Base-by-base conservation (phyloP, 2,888 invertebrate genomes). In the Lochmaea capreae region DNA sequence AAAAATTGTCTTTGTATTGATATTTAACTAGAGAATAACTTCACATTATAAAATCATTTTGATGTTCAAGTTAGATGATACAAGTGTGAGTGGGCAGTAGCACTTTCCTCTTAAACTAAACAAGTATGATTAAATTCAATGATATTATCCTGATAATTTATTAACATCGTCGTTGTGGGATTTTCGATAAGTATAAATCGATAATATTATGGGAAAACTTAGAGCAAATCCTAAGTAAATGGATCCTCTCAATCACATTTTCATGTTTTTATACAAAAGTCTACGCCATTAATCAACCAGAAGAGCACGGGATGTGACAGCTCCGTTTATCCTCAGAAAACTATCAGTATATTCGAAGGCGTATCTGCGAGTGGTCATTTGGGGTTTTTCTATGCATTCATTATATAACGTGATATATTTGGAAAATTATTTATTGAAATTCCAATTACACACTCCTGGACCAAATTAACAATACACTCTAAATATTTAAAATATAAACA, bases 201-300 rank as follows among this genome's bases (percentile, higher is more conserved):
- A 69, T 69, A 52, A 52, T 8, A 68, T 67, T 62, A 67, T 67
- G 26, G 57, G 22, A 26, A 62, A 67, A 69, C 67, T 68, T 63
- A 68, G 67, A 72, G 57, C 54, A 54, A 49, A 66, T 63, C 66
- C 71, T 26, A 69, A 73, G 62, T 77, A 74, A 77, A 78, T 72
- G 78, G 76, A 79, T 76, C 78, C 79, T 78, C 77, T 77, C 78
- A 77, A 77, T 76, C 77, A 77, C 79, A 80, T 75, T 80, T 79
- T 77, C 76, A 69, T 78, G 77, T 77, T 80, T 80, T 79, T 77
- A 75, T 79, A 77, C 75, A 58, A 74, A 77, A 76, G 76, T 75
- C 76, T 66, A 18, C 58, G 70, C 58, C 82, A 81, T 82, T 82
- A 82, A 82, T 82, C 82, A 82, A 80, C 75, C 76, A 67, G 72